Conservation (phyloP, 2,888 invertebrate species). For the Chironomus riparius region DNA sequence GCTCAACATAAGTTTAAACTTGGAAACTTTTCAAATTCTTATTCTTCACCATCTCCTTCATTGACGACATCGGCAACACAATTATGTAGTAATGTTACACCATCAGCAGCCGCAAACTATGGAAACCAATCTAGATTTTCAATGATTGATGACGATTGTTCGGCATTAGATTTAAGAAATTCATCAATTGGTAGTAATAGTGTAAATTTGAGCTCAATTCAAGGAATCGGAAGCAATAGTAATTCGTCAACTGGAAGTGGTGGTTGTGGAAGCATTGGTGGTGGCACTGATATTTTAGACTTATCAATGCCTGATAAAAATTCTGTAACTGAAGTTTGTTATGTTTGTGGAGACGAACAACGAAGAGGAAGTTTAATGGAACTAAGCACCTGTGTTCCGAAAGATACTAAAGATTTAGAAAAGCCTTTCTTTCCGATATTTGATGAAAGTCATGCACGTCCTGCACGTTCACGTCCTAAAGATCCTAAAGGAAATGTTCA, state of each 20-base stretch:
- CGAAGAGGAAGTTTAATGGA: constrained; percentile 71
- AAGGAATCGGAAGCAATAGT: constrained; percentile 27
- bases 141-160: constrained; percentile 34
- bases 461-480: constrained; percentile 76
- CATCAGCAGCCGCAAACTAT: constrained; percentile 28
- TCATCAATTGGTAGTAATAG: constrained; percentile 35
- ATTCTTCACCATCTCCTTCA: constrained; percentile 18
- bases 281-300: constrained; percentile 78
- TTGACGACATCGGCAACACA: constrained; percentile 28
- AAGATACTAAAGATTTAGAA: constrained; percentile 42
- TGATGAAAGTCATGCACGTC: constrained; percentile 72
- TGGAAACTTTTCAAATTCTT: constrained; percentile 29
- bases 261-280: constrained; percentile 31
- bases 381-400: constrained; percentile 53
- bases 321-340: constrained; percentile 80
- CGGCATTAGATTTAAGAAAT: constrained; percentile 43
- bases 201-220: constrained; percentile 35
- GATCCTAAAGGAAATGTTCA: constrained; percentile 69
- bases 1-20: constrained; percentile 42
- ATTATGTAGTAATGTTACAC: constrained; percentile 24
- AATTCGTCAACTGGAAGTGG: constrained; percentile 25
- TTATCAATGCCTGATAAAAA: constrained; percentile 89
- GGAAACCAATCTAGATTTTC: constrained; percentile 15
- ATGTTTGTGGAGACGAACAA: constrained; percentile 83
- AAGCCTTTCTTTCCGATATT: constrained; percentile 65